Evolutionary conservation across 2,797 vertebrate genomes (phyloP), one percentile per base, ranked within the genome.

Genomic region (Catostomus latipinnis): DNA sequence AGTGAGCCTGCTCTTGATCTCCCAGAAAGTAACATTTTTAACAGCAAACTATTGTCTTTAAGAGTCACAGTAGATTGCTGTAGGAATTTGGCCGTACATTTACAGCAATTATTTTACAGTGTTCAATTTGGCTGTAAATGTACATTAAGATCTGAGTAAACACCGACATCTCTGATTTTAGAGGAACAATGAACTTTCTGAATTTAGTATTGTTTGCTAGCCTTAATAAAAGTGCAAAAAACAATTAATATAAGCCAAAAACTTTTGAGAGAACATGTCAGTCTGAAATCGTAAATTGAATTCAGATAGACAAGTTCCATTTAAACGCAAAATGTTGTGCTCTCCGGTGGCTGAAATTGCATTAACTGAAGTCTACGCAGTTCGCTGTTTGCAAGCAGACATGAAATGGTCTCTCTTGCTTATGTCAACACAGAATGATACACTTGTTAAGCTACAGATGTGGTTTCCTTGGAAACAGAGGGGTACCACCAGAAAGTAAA

Each of bases 381-480:
- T 45, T 63, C 6, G 49, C 71, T 61, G 54, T 45, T 52, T 34
- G 34, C 34, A 34, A 34, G 34, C n/a, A 46, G 11, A 6, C 34
- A 56, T 8, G 52, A 70, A 46, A n/a, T n/a, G 1, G 52, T 63
- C 34, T 10, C 18, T 34, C 18, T 67, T 9, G 60, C 70, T 68
- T 69, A 67, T 78, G 54, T 69, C 68, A 66, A 74, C 18, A 71
- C 50, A 74, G 66, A 69, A 66, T 48, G 50, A 70, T 52, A 45
- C 48, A 56, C 53, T 52, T 65, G 71, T 73, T 80, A 78, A 71
- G 12, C 61, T 71, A 77, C 69, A 82, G 43, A 83, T 83, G 75
- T 54, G 45, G 81, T 86, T 83, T 45, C 78, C 75, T 63, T 71
- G 58, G 78, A 61, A 76, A 86, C 76, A 80, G 70, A 74, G 52